These are phyloP conservation scores for Pyrgilauda ruficollis DNA, from an alignment of 2,113 vertebrate genomes.

Conservation along the genomic window DNA sequence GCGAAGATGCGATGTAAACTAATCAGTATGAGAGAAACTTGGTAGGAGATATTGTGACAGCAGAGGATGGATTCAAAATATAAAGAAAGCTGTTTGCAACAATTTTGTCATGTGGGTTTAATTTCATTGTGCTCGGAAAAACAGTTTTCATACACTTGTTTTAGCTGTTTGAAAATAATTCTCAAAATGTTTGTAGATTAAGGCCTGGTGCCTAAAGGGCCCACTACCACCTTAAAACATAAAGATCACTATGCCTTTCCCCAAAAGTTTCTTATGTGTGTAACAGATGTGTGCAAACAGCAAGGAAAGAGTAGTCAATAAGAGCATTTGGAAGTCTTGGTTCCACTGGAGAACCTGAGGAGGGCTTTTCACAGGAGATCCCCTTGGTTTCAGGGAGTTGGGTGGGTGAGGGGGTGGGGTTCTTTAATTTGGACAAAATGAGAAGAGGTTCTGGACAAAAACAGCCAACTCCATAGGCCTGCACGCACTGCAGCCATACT, in stretches of 20 bases:
- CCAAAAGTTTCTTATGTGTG: not conserved
- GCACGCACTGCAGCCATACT: not conserved
- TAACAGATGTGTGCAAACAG: not conserved
- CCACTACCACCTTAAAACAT: not conserved
- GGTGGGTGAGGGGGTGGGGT: fast-evolving
- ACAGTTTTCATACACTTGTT: fast-evolving
- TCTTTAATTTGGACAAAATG: not conserved
- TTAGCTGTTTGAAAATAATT: not conserved
- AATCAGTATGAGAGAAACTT: not conserved
- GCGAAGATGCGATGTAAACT: not conserved
- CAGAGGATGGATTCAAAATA: not conserved
- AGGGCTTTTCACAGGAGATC: not conserved
- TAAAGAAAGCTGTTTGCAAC: not conserved
- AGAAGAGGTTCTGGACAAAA: not conserved
- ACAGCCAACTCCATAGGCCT: not conserved
- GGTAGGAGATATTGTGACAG: not conserved
- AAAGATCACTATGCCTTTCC: not conserved
- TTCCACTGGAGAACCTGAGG: not conserved
- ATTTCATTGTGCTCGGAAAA: not conserved
- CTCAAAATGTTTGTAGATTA: not conserved
- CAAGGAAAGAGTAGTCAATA: not conserved
- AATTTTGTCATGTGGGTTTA: not conserved
- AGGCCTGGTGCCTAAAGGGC: not conserved
- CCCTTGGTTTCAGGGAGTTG: not conserved
- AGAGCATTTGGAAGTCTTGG: not conserved